These are phyloP conservation scores for Drosophila birchii DNA, from an alignment of 2,888 invertebrate species.

Conservation along the genomic window DNA sequence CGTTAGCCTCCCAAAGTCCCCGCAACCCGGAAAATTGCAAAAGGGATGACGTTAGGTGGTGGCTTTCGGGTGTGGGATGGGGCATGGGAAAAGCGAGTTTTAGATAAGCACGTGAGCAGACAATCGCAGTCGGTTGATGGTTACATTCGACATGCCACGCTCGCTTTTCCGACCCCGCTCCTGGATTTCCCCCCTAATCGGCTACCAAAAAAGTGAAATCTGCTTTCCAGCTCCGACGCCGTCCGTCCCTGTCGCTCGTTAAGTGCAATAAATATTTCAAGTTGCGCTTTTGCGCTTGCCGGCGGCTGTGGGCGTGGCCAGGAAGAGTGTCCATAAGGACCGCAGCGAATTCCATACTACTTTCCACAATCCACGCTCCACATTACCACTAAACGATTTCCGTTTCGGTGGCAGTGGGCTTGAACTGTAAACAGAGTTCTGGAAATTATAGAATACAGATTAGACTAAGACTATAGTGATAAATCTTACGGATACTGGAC, in stretches of 20 bases:
- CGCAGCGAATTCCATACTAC: conserved; percentile 25
- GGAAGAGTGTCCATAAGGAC: conserved; percentile 74
- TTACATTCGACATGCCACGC: conserved; percentile 44
- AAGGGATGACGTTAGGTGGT: conserved; percentile 8
- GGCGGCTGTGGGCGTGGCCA: conserved; percentile 63
- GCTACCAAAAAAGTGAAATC: conserved; percentile 64
- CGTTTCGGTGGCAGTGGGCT: conserved; percentile 27
- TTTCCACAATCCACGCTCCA: conserved; percentile 26
- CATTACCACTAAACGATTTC: conserved; percentile 46
- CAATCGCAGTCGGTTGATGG: conserved; percentile 45
- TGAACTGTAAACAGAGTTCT: no score
- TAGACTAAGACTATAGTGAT: background rate
- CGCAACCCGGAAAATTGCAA: conserved; percentile 20
- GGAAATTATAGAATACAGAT: background rate
- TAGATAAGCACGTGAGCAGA: conserved; percentile 78
- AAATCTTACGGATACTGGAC: background rate
- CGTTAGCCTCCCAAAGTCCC: conserved; percentile 43
- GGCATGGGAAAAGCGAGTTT: conserved; percentile 47
- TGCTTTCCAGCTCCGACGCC: conserved; percentile 42
- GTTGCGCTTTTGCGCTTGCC: conserved; percentile 72
- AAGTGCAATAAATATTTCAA: conserved; percentile 80
- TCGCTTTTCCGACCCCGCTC: conserved; percentile 13
- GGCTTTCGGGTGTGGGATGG: background rate
- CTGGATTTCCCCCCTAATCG: conserved; percentile 51
- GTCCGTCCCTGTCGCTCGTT: conserved; percentile 33